These are phyloP conservation scores for Eupeodes latifasciatus DNA, from an alignment of 2,888 invertebrate genomes.

Conservation along the genomic window DNA sequence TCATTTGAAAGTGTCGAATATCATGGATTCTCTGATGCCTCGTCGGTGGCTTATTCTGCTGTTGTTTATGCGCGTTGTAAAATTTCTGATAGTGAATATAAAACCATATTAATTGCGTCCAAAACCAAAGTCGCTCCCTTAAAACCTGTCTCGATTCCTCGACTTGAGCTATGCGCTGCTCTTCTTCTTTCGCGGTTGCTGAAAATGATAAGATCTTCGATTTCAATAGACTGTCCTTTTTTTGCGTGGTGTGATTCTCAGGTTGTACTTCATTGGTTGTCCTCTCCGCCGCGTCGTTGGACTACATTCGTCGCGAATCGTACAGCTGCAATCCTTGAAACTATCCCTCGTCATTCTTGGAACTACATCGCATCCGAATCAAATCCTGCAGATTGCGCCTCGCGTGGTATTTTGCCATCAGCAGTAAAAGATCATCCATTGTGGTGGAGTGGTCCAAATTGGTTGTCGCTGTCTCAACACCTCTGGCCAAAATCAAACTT, in stretches of 20 bases:
- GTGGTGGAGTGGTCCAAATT: slow-evolving; percentile 70
- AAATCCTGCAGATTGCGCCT: slow-evolving; percentile 76
- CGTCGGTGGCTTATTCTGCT: slow-evolving; percentile 34
- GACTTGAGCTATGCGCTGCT: slow-evolving; percentile 49
- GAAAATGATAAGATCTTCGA: slow-evolving; percentile 21
- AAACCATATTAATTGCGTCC: slow-evolving; percentile 9
- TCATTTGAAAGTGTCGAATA: not conserved
- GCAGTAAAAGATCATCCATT: slow-evolving; percentile 37
- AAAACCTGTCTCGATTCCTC: slow-evolving; percentile 43
- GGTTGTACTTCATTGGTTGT: slow-evolving; percentile 79
- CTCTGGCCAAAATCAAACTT: slow-evolving; percentile 14
- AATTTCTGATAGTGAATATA: not conserved
- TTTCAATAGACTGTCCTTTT: slow-evolving; percentile 9
- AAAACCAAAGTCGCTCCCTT: slow-evolving; percentile 38
- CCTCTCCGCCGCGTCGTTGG: slow-evolving; percentile 65
- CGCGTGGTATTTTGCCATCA: slow-evolving; percentile 63
- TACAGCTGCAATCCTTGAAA: slow-evolving; percentile 46
- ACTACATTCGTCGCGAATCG: slow-evolving; percentile 44
- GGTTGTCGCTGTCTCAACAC: slow-evolving; percentile 24
- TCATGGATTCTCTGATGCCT: not conserved
- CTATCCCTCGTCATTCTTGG: slow-evolving; percentile 54
- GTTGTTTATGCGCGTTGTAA: slow-evolving; percentile 39
- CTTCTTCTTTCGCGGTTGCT: slow-evolving; percentile 44
- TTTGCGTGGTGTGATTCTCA: slow-evolving; percentile 78
- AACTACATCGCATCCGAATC: slow-evolving; percentile 60